phyloP scores from a whole-genome alignment of 2,113 vertebrate species.

The Mus spicilegus region DNA sequence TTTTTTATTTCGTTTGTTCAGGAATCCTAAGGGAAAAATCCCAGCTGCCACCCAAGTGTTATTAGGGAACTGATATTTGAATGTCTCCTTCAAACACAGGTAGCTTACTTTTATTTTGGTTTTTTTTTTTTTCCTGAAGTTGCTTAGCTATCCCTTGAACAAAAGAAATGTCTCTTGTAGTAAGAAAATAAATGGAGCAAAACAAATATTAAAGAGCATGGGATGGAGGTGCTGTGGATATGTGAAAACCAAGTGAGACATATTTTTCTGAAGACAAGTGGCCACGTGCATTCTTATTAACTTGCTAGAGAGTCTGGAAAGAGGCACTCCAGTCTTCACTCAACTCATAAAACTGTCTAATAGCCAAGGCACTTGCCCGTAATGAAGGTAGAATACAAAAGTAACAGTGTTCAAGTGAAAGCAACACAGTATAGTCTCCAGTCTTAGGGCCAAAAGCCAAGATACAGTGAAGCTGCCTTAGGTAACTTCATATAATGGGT shows the following conservation, averaged over 20 bases:
- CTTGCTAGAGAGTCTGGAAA: neutral
- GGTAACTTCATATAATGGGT: constrained; percentile 57
- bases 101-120: constrained; percentile 70
- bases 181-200: constrained; percentile 14
- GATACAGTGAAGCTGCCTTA: constrained; percentile 60
- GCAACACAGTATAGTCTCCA: neutral
- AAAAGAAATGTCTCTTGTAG: fast-evolving
- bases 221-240: neutral
- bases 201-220: neutral
- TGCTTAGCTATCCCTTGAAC: constrained; percentile 59
- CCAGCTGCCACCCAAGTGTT: constrained; percentile 48
- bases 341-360: constrained; percentile 14
- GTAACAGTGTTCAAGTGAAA: constrained; percentile 44
- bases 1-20: constrained; percentile 85
- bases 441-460: constrained; percentile 55
- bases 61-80: constrained; percentile 82
- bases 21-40: constrained; percentile 81
- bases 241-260: neutral
- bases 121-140: neutral
- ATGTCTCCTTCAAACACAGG: constrained; percentile 67
- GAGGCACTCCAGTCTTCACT: neutral
- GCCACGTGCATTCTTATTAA: neutral
- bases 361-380: neutral
- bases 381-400: constrained; percentile 57
- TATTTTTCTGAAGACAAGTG: neutral